Evolutionary conservation across 2,797 vertebrate species (phyloP).

Genomic region (Aulostomus chinensis): DNA sequence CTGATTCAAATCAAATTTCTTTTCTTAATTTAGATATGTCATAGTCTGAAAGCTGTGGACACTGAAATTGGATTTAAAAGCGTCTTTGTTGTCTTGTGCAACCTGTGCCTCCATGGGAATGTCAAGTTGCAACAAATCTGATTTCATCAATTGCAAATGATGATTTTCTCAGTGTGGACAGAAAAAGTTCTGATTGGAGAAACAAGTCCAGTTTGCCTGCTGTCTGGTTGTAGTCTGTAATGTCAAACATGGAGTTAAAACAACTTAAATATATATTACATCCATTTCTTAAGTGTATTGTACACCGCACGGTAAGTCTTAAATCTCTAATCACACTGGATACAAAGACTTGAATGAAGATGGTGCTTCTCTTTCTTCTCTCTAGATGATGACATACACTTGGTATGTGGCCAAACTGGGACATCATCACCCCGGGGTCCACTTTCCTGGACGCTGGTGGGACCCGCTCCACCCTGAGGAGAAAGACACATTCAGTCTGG

Average conservation of each 20-base stretch:
- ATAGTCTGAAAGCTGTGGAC: too few species aligned
- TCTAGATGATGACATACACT: conserved; percentile 95
- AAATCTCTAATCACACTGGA: conserved; percentile 8
- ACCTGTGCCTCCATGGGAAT: too few species aligned
- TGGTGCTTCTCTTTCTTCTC: conserved; percentile 18
- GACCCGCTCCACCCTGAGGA: conserved; percentile 76
- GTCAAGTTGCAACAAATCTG: too few species aligned
- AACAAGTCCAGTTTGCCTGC: too few species aligned
- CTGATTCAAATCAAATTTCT: too few species aligned
- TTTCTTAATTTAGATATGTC: too few species aligned
- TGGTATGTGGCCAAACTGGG: conserved; percentile 94
- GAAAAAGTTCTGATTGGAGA: too few species aligned
- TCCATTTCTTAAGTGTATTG: background rate
- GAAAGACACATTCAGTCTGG: conserved; percentile 90
- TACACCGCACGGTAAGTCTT: conserved; percentile 4
- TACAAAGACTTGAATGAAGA: conserved; percentile 14
- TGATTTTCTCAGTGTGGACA: too few species aligned
- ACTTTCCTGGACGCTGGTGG: conserved; percentile 90
- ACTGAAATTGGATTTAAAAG: too few species aligned
- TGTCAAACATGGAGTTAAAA: background rate
- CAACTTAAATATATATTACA: conserved; percentile 3
- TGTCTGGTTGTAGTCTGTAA: too few species aligned
- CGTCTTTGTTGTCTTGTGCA: too few species aligned
- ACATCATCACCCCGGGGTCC: conserved; percentile 85
- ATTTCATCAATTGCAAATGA: too few species aligned